Base-by-base conservation (phyloP, 2,113 vertebrate genomes). In the Chaetodon auriga region DNA sequence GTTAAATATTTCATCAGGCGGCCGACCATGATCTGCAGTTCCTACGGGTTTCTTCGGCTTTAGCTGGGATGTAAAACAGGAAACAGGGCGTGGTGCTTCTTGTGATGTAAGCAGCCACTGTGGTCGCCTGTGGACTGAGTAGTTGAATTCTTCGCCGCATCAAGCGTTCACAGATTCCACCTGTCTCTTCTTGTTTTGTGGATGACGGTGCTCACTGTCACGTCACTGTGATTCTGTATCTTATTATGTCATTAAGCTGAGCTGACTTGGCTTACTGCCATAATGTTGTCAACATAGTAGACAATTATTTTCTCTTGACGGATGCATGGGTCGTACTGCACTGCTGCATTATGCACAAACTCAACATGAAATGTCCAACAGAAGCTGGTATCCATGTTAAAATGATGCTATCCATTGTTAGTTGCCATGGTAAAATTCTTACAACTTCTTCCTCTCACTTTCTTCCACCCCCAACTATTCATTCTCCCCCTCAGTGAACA, bases 401-500 rank as follows among this genome's bases (percentile, higher is more conserved):
- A 49, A 36, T 58, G 68, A 80, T 15, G 69, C 41, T 25, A 36
- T 64, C 36, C 19, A 25, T 51, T 73, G 13, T 12, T 12, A 38
- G 76, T 77, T 58, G 53, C 82, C 35, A 68, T 48, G 38, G 71
- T 53, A 35, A 75, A 76, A 30, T 36, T 71, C 30, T 76, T 30
- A 61, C 54, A 64, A 54, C 76, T 65, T 65, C 55, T 64, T 69
- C 48, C 49, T 58, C 54, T 30, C 23, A 79, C 62, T 66, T 68
- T 60, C 53, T 64, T 75, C 23, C 65, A 71, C n/a, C 48, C 2
- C 2, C 6, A 60, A 46, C 70, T 77, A 84, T 69, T 86, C 74
- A 63, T 1, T 11, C 71, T 4, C 11, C 54, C 70, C 68, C 65
- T 30, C 25, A 11, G 72, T 55, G 75, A 87, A 83, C 81, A 86